Conservation (phyloP, 2,888 invertebrate genomes). For the Eupeodes luniger region DNA sequence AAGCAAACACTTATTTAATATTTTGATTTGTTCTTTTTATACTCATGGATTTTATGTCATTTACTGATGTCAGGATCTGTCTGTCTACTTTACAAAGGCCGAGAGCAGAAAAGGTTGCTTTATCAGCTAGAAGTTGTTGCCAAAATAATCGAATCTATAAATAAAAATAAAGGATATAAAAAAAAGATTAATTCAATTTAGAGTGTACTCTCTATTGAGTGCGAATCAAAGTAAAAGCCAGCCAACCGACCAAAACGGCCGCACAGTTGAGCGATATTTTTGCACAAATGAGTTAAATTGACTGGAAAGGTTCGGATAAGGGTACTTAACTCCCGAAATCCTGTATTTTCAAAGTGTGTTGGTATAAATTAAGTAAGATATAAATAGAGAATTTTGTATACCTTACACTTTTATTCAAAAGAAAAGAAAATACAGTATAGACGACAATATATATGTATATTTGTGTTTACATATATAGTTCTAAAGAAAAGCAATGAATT, state of each 20-base stretch:
- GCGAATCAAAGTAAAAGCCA: slow-evolving; percentile 69
- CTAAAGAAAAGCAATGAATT: slow-evolving; percentile 10
- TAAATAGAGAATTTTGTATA: slow-evolving; percentile 25
- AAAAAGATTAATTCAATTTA: slow-evolving; percentile 68
- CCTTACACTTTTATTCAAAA: slow-evolving; percentile 20
- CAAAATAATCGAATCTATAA: slow-evolving; percentile 82
- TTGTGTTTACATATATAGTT: neutral
- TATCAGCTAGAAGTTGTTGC: slow-evolving; percentile 82
- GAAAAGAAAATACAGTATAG: slow-evolving; percentile 43
- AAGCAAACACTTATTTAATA: slow-evolving; percentile 35
- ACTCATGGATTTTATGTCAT: slow-evolving; percentile 54
- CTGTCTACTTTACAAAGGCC: slow-evolving; percentile 85
- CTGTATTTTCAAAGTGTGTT: slow-evolving; percentile 53
- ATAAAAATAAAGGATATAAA: slow-evolving; percentile 27
- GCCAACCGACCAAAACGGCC: slow-evolving; percentile 52
- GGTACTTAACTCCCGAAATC: slow-evolving; percentile 62
- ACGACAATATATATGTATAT: neutral
- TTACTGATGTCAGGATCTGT: slow-evolving; percentile 85
- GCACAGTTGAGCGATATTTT: slow-evolving; percentile 57
- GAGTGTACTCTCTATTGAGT: slow-evolving; percentile 49
- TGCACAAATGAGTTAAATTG: slow-evolving; percentile 71
- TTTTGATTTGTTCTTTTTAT: neutral
- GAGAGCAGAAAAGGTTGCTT: slow-evolving; percentile 85
- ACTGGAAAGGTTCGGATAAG: slow-evolving; percentile 74
- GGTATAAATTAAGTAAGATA: slow-evolving; percentile 45